Base-by-base conservation (phyloP, 2,888 invertebrate species). In the Glomeris marginata region DNA sequence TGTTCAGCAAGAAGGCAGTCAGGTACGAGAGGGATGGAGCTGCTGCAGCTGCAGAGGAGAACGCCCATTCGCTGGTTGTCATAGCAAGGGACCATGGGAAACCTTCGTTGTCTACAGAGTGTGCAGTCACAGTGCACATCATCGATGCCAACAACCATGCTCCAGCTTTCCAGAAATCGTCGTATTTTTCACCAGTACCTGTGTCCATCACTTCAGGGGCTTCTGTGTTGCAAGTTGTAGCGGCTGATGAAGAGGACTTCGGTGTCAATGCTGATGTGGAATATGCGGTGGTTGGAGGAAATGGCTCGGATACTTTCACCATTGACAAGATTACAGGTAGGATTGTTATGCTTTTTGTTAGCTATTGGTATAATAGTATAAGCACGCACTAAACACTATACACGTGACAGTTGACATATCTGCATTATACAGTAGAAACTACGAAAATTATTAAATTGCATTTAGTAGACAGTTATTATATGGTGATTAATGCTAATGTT, bases 41-140 rank as follows among this genome's bases (percentile, higher is more conserved):
- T 1, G 88, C 88, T 0, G 88, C 88, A 1, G 75, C 80, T 1
- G 88, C 88, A 0, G 88, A 88, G 1, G 91, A 91, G 67, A 88
- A 90, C 63, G 77, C 83, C 58, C 91, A 91, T 63, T 77, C 81
- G 0, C 69, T 94, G n/a, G 80, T 82, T 2, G 78, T 94, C n/a
- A 69, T 91, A 1, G 94, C 92, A 0, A 87, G 84, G 0, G 94
- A 95, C 66, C 87, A 90, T 62, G 95, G 94, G 0, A 91, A 88
- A 64, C 94, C 94, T 1, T 90, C 92, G 0, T 78, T 91, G 77
- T 87, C 87, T 34, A 85, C 90, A 0, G 87, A 85, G 66, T 83
- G 85, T 58, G 70, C 82, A 34, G 81, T 92, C 0, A 81, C 81
- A 41, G 80, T 94, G 28, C 87, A 84, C 62, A 80, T 94, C 1